Evolutionary conservation across 2,797 vertebrate species (phyloP).

Genomic region (Cyclura pinguis): DNA sequence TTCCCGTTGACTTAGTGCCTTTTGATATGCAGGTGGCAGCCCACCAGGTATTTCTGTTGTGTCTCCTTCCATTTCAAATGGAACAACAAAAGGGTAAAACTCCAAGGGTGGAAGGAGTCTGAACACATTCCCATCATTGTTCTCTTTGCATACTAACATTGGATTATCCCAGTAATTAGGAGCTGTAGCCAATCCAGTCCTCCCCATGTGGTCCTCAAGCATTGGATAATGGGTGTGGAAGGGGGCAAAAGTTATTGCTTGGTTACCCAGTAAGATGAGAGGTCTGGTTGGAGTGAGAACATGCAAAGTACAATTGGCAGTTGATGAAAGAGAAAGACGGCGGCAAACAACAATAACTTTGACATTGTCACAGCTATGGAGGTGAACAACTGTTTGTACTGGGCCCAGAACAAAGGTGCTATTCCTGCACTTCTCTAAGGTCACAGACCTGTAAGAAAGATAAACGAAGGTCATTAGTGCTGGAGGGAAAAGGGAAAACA

Average conservation of each 20-base stretch:
- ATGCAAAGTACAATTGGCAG: conserved; percentile 84
- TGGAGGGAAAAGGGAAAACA: background rate
- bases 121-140: conserved; percentile 75
- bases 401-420: conserved; percentile 95
- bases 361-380: conserved; percentile 91
- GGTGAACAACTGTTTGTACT: conserved; percentile 87
- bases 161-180: conserved; percentile 94
- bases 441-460: conserved; percentile 86
- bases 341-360: conserved; percentile 87
- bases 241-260: conserved; percentile 88
- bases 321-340: conserved; percentile 85
- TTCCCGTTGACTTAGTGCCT: conserved; percentile 84
- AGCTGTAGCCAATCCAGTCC: conserved; percentile 91
- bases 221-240: conserved; percentile 95
- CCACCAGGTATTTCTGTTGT: conserved; percentile 93
- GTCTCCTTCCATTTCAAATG: conserved; percentile 96
- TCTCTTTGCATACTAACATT: conserved; percentile 86
- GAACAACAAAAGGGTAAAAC: conserved; percentile 89
- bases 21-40: conserved; percentile 86
- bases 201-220: conserved; percentile 97
- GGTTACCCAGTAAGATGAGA: conserved; percentile 90
- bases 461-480: background rate
- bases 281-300: conserved; percentile 89
- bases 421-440: conserved; percentile 92
- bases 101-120: conserved; percentile 85